Percentiles rank a stretch among this genome's conserved stretches.
phyloP scores from a whole-genome alignment of 2,888 invertebrate species.

The Nephrotoma appendiculata region DNA sequence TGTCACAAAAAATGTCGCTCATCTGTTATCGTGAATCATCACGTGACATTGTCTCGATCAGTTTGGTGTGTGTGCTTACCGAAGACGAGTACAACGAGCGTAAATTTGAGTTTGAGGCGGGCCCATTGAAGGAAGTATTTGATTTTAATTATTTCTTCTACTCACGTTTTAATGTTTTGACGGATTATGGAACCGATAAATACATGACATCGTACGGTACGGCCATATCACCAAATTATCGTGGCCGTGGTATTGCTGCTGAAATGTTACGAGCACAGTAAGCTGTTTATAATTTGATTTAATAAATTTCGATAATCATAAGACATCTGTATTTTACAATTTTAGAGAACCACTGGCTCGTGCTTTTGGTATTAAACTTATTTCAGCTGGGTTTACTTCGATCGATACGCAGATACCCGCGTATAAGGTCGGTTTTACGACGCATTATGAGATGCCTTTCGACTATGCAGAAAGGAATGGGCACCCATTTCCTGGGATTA shows the following conservation, averaged over 20 bases:
- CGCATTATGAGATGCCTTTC: constrained; percentile 3
- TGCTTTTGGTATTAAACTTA: constrained; percentile 3
- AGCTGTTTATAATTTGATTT: not conserved
- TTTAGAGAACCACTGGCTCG: not conserved
- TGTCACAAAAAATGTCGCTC: not conserved
- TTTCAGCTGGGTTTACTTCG: constrained; percentile 3
- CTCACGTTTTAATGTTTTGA: not conserved
- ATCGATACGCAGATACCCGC: constrained; percentile 5
- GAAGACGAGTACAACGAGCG: too few species aligned
- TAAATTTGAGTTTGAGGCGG: too few species aligned
- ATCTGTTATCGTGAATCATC: not conserved
- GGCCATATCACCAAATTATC: too few species aligned
- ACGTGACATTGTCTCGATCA: not conserved
- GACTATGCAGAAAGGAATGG: not conserved
- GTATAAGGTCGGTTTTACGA: constrained; percentile 6
- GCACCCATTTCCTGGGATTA: not conserved
- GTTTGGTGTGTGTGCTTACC: not conserved
- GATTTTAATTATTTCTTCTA: too few species aligned
- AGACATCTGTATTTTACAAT: not conserved
- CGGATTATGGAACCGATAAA: not conserved
- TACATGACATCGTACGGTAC: constrained; percentile 2
- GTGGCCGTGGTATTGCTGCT: constrained; percentile 6
- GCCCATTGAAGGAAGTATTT: too few species aligned
- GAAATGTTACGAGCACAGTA: constrained; percentile 4
- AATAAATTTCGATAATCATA: not conserved